Evolutionary conservation across 2,888 invertebrate genomes (phyloP), one percentile per base, ranked within the genome.

Genomic region (Bimastos eiseni): DNA sequence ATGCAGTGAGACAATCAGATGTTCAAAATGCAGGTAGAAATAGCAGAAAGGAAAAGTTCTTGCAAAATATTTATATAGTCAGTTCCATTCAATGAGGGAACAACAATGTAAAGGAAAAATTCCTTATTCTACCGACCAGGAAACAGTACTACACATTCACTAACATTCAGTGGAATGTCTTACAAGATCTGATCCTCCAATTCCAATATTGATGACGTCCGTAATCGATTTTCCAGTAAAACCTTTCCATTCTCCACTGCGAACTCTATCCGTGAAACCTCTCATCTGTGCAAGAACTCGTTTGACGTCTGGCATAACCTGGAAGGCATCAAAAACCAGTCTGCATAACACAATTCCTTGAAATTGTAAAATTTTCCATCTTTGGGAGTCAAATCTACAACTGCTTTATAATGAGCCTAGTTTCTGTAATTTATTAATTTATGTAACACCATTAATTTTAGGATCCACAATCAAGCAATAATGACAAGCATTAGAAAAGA

Each of bases 201-300:
- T 99, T 91, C 99, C 99, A 95, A 99, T 99, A 95, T 99, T 99
- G 91, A 99, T 97, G 83, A 99, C 98, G 96, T 99, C 99, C 89
- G 98, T 98, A 92, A 99, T 99, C 91, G 97, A 95, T 95, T 98
- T 98, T 34, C 98, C 99, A 0, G 98, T 98, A 95, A 97, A 98
- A 15, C 97, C 97, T 92, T 96, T 95, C 97, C 97, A 97, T 86
- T 95, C 93, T 11, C 96, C 96, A 89, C 94, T 95, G 91, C 93
- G 92, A 0, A 98, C 97, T 94, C 97, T 96, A 89, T 97, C 96
- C 0, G 97, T 97, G 95, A 99, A 99, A 94, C 97, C 97, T 95
- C 98, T 97, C 98, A 99, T 99, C 94, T 99, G 99, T 0, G 96
- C 96, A 49, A 99, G 95, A 5, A 99, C 99, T 6, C 96, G 97